These are phyloP conservation scores for Chrysodeixis includens DNA, from an alignment of 2,888 invertebrate species.

Conservation along the genomic window DNA sequence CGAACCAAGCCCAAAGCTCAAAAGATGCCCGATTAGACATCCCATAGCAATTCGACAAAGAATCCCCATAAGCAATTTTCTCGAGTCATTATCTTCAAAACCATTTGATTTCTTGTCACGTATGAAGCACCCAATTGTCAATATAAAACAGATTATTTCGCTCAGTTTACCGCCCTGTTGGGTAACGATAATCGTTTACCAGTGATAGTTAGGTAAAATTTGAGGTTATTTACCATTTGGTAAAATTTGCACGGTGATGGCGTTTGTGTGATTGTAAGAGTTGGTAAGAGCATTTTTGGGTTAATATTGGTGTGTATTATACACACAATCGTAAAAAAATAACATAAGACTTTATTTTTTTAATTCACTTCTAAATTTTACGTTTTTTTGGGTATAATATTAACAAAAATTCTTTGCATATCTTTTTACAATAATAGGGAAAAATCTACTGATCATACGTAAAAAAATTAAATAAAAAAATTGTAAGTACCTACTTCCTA, in stretches of 20 bases:
- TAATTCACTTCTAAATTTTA: too few species aligned
- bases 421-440: too few species aligned
- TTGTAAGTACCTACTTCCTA: too few species aligned
- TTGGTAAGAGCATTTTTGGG: slow-evolving; percentile 15
- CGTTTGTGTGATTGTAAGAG: too few species aligned
- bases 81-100: slow-evolving; percentile 40
- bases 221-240: slow-evolving; percentile 28
- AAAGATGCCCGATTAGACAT: slow-evolving; percentile 19
- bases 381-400: too few species aligned
- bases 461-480: too few species aligned
- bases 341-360: too few species aligned
- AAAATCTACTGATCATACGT: too few species aligned
- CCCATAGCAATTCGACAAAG: slow-evolving; percentile 29
- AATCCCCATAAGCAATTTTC: slow-evolving; percentile 31
- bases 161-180: slow-evolving; percentile 32
- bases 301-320: slow-evolving; percentile 22
- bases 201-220: slow-evolving; percentile 31
- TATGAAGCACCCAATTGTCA: slow-evolving; percentile 35
- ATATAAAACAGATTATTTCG: slow-evolving; percentile 60
- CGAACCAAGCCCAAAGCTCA: slow-evolving; percentile 9
- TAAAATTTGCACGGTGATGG: too few species aligned
- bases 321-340: too few species aligned
- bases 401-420: too few species aligned
- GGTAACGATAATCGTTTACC: slow-evolving; percentile 30
- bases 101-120: slow-evolving; percentile 28